Evolutionary conservation across 2,888 invertebrate species (phyloP).

Genomic region (Chloromyia formosa): DNA sequence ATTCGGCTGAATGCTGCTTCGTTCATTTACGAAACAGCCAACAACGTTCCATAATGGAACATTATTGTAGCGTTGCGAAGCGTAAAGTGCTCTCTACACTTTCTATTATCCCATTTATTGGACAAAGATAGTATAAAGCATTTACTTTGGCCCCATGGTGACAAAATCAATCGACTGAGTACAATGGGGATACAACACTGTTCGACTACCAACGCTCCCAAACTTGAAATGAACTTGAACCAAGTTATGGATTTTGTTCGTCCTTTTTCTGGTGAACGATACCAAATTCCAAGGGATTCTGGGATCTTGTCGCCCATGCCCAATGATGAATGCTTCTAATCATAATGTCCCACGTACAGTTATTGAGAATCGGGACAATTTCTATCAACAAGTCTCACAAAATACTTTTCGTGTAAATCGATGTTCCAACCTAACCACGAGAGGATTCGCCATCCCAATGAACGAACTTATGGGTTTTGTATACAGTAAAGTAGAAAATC

Average conservation of each 20-base stretch:
- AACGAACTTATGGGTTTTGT: not conserved
- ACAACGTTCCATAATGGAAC: not conserved
- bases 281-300: not conserved
- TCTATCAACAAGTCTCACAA: slow-evolving; percentile 6
- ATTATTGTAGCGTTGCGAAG: slow-evolving; percentile 1
- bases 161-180: slow-evolving; percentile 10
- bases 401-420: slow-evolving; percentile 7
- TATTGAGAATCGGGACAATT: not conserved
- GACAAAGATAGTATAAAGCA: slow-evolving; percentile 7
- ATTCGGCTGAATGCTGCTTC: too few species aligned
- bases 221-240: not conserved
- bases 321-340: slow-evolving; percentile 4
- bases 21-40: not conserved
- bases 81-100: slow-evolving; percentile 1
- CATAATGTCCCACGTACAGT: not conserved
- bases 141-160: slow-evolving; percentile 3
- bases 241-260: not conserved
- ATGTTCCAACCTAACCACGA: not conserved
- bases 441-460: not conserved
- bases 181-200: not conserved
- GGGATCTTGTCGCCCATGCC: not conserved
- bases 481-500: slow-evolving; percentile 30
- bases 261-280: not conserved
- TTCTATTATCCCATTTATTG: slow-evolving; percentile 5
- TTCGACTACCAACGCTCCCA: not conserved